Conservation (phyloP, 2,113 vertebrate species). For the Bungarus multicinctus region DNA sequence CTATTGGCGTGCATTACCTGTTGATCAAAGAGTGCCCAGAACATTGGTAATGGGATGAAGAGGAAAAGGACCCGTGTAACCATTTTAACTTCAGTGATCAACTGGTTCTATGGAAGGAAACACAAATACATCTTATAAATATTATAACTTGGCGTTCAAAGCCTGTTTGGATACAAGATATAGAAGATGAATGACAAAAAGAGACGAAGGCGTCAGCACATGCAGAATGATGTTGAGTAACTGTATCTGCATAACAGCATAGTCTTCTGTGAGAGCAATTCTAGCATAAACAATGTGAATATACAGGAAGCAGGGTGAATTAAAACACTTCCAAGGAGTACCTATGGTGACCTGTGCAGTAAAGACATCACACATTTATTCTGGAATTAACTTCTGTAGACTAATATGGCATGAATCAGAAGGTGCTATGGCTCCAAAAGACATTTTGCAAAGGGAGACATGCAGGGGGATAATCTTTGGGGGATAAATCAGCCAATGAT, state of each 20-base stretch:
- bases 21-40: slow-evolving; percentile 98
- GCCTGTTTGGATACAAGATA: background rate
- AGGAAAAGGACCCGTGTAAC: slow-evolving; percentile 88
- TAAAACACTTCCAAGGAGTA: background rate
- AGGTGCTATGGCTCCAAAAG: background rate
- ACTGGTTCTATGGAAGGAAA: slow-evolving; percentile 74
- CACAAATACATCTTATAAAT: background rate
- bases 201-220: background rate
- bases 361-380: background rate
- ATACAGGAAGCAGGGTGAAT: background rate
- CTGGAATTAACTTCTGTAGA: background rate
- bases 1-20: slow-evolving; percentile 75
- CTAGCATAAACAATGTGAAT: background rate
- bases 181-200: background rate
- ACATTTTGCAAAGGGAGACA: background rate
- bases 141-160: background rate
- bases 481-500: background rate
- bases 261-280: background rate
- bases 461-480: background rate
- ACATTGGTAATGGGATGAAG: slow-evolving; percentile 94
- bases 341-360: background rate
- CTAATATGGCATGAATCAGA: background rate
- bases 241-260: background rate
- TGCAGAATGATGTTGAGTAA: background rate
- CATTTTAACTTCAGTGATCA: slow-evolving; percentile 92